phyloP scores from a whole-genome alignment of 2,888 invertebrate genomes.

The Metellina segmentata region DNA sequence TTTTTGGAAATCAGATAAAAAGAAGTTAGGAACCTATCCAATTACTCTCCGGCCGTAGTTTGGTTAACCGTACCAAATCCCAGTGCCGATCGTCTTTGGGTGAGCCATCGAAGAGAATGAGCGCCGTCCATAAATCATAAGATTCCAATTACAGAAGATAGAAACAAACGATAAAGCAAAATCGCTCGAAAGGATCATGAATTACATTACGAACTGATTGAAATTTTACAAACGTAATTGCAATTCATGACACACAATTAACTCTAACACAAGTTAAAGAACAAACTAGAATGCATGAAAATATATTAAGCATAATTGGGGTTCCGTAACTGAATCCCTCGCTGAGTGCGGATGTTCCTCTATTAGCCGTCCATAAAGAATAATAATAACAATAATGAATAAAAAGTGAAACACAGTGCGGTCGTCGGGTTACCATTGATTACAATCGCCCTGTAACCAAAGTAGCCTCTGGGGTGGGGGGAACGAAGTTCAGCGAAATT shows the following conservation, averaged over 20 bases:
- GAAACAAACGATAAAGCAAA: not conserved
- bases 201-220: not conserved
- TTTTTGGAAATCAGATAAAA: too few relatives aligned
- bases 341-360: not conserved
- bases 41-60: too few relatives aligned
- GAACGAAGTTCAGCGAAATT: constrained; percentile 40
- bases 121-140: not conserved
- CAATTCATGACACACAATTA: not conserved
- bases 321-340: not conserved
- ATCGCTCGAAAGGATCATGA: not conserved
- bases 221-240: not conserved
- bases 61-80: too few relatives aligned
- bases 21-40: too few relatives aligned
- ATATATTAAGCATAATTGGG: constrained; percentile 8
- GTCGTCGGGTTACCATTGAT: constrained; percentile 23
- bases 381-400: constrained; percentile 21
- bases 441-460: not conserved
- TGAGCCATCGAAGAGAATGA: too few relatives aligned
- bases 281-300: not conserved
- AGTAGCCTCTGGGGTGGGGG: not conserved
- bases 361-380: constrained; percentile 4
- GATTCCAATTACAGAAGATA: not conserved
- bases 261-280: not conserved
- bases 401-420: constrained; percentile 4
- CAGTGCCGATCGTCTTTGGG: too few relatives aligned